These are phyloP conservation scores for Odontocolon sp. DNA, from an alignment of 2,888 invertebrate genomes.

Conservation along the genomic window DNA sequence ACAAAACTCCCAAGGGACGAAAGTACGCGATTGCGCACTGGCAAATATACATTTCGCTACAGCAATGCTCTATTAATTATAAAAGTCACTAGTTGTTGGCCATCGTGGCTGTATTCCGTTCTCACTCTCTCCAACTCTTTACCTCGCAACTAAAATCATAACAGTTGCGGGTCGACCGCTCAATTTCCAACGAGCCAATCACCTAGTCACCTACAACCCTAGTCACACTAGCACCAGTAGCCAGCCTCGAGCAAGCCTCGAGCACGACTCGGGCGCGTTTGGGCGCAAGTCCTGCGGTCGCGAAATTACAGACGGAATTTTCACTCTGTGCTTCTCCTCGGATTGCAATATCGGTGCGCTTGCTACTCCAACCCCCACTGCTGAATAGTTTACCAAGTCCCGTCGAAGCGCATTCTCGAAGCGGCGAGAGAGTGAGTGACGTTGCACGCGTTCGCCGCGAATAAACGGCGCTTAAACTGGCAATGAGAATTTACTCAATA, in stretches of 20 bases:
- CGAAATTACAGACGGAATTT: slow-evolving; percentile 46
- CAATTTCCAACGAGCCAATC: slow-evolving; percentile 30
- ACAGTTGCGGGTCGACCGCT: slow-evolving; percentile 11
- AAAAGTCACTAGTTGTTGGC: not conserved
- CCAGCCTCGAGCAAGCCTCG: no score
- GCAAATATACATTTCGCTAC: no score
- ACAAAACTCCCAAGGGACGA: no score
- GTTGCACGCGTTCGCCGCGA: not conserved
- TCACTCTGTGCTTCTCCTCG: not conserved
- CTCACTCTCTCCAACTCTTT: not conserved
- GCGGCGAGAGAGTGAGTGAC: not conserved
- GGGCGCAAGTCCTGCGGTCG: slow-evolving; percentile 28
- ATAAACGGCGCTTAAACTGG: not conserved
- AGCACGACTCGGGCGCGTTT: slow-evolving; percentile 5
- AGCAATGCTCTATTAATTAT: slow-evolving; percentile 6
- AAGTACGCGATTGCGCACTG: no score
- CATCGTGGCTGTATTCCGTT: not conserved
- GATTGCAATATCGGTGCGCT: not conserved
- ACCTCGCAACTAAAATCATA: not conserved
- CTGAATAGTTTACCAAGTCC: not conserved
- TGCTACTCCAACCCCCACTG: no score
- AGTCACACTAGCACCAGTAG: not conserved
- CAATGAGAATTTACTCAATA: not conserved
- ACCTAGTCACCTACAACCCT: not conserved
- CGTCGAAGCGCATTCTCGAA: not conserved